A percentile compares a stretch with the other conserved stretches of the same genome.
phyloP scores from a whole-genome alignment of 2,888 invertebrate species.

The Nemotelus nigrinus region DNA sequence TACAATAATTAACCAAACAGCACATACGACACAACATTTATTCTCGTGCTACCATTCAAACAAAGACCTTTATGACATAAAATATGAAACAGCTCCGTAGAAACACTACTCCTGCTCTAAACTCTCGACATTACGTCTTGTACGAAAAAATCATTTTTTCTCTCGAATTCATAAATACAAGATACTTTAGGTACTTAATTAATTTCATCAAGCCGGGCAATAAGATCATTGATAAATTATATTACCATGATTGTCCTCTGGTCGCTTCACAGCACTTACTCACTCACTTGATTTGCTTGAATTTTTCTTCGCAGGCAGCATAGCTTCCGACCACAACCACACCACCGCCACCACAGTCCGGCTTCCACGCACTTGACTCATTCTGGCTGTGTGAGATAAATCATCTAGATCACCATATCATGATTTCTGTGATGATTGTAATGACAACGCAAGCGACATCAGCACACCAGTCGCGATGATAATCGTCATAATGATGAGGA shows the following conservation, averaged over 20 bases:
- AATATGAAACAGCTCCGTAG: background rate
- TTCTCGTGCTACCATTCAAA: background rate
- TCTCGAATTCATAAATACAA: slow-evolving; percentile 34
- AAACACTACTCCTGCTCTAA: background rate
- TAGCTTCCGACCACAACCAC: background rate
- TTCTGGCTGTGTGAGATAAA: slow-evolving; percentile 15
- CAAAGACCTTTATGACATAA: slow-evolving; percentile 26
- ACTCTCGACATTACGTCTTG: background rate
- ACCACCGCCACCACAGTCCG: background rate
- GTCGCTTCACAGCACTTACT: background rate
- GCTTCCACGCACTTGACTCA: slow-evolving; percentile 32
- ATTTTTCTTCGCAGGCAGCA: background rate
- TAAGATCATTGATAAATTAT: slow-evolving; percentile 32
- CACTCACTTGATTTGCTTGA: background rate
- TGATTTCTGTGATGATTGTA: slow-evolving; percentile 30
- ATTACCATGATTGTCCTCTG: background rate
- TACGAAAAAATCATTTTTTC: background rate
- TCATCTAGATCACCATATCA: slow-evolving; percentile 33
- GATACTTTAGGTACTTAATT: slow-evolving; percentile 38
- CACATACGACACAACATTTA: no score
- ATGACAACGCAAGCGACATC: slow-evolving; percentile 8
- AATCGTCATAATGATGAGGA: slow-evolving; percentile 35
- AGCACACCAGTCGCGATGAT: slow-evolving; percentile 3
- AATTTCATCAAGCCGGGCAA: slow-evolving; percentile 37
- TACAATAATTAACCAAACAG: no score